Evolutionary conservation across 2,797 vertebrate species (phyloP), one percentile per base, ranked within the genome.

Genomic region (Amphiprion clarkii): DNA sequence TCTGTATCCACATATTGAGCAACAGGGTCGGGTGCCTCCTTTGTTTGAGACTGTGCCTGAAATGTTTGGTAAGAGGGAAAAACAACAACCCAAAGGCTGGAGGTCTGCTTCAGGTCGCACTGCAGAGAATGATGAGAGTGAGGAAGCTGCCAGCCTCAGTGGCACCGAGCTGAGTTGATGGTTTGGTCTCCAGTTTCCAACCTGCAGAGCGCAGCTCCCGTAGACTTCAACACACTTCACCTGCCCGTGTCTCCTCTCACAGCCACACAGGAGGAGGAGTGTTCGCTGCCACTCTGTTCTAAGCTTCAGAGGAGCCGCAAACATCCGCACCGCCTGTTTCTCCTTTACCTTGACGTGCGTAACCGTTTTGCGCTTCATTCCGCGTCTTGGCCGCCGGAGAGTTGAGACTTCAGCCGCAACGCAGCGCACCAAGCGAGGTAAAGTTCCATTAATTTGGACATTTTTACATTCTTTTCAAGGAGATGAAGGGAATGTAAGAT

Each of bases 341-440:
- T 62, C 1, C 68, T 87, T 6, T 81, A 89, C 92, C 86, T 92
- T 95, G 84, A 95, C 94, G 95, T 92, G 93, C 91, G 91, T 93
- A 91, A 90, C 87, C 89, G 88, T 84, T 93, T 40, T 17, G 92
- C 92, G 86, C 86, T 76, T 75, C 94, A 94, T 91, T 93, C 93
- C 85, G 94, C 89, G 84, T 92, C 77, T 87, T 86, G 93, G 92
- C 93, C 92, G 90, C 65, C 33, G 67, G 31, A 86, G 62, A 64
- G 36, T 25, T 59, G 81, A 91, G 87, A 66, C 31, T 23, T 46
- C 93, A 80, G 36, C 83, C 93, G 66, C 86, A 88, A 78, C 85
- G 46, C 84, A 19, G 48, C 75, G 62, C 78, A 44, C 67, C 10
- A 78, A 71, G 33, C 52, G 44, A 84, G 79, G 64, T 79, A 88